Evolutionary conservation across 2,113 vertebrate species (phyloP), one percentile per base, ranked within the genome.

Genomic region (Tapirus terrestris): DNA sequence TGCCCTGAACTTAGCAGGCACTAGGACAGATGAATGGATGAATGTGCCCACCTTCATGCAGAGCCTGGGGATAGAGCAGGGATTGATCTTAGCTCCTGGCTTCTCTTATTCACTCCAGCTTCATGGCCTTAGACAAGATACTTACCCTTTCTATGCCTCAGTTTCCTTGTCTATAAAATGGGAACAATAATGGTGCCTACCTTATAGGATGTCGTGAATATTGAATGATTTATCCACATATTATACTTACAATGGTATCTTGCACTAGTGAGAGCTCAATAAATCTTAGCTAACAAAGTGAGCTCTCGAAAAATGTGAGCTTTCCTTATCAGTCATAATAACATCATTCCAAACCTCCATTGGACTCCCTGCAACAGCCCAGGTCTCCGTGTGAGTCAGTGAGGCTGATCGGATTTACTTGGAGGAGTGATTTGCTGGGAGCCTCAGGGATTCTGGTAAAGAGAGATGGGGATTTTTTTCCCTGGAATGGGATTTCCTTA

Each of bases 231-330:
- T 53, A 58, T 23, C 20, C 23, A 82, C 33, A 31, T 45, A 68
- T 82, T 33, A 25, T 20, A 89, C 27, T 96, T 70, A 63, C 79
- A 83, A 72, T 60, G 31, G 6, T 67, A 76, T 3, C 5, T 61
- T 75, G 18, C 33, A 29, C 33, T 51, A 63, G 12, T 21, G 53
- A 89, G 51, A 92, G 83, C 36, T 76, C 72, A 45, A 33, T 73
- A 48, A 43, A 63, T 75, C 67, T 53, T 82, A 72, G 51, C 68
- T 45, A 95, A 89, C 33, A 75, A 84, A 93, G 68, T 93, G 67
- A 89, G 48, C 73, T 73, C 48, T 83, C 63, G 67, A 45, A 96
- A 68, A 80, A n/a, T 33, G 14, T 68, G 25, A 89, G 43, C 36
- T 65, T 33, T 51, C 20, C 23, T 77, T 77, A 81, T n/a, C n/a